These are phyloP conservation scores for Lasioglossum vierecki DNA, from an alignment of 2,888 invertebrate genomes.

Conservation along the genomic window DNA sequence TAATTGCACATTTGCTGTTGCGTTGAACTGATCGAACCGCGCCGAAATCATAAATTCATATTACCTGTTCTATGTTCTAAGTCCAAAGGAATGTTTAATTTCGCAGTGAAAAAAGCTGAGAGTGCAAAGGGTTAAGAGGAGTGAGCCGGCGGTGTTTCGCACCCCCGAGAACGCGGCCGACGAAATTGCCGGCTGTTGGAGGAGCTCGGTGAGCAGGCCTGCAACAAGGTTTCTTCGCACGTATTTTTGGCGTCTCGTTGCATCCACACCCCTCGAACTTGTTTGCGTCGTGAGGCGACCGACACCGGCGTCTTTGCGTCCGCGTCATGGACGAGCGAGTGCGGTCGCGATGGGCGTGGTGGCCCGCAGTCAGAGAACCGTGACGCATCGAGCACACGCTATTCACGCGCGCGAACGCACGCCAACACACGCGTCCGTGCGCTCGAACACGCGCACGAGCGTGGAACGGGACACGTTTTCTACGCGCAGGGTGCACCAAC, in stretches of 20 bases:
- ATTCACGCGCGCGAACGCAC: conserved; percentile 56
- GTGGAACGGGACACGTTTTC: conserved; percentile 67
- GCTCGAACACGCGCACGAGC: conserved; percentile 48
- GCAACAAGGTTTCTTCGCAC: conserved; percentile 32
- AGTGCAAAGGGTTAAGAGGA: conserved; percentile 11
- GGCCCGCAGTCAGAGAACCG: conserved; percentile 72
- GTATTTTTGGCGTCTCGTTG: conserved; percentile 59
- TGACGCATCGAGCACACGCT: conserved; percentile 72
- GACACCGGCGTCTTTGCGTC: conserved; percentile 72
- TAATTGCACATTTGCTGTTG: too few species aligned
- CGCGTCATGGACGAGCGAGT: conserved; percentile 80
- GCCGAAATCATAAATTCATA: too few species aligned
- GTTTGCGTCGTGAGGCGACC: conserved; percentile 33
- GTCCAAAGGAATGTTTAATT: too few species aligned
- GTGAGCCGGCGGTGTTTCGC: background rate
- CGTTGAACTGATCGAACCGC: too few species aligned
- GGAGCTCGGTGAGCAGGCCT: background rate
- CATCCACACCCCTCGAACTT: conserved; percentile 31
- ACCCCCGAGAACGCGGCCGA: background rate
- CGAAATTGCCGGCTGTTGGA: background rate
- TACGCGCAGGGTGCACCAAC: background rate
- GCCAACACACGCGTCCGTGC: conserved; percentile 35
- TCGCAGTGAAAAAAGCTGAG: too few species aligned
- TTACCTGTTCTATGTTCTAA: too few species aligned
- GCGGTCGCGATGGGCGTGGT: conserved; percentile 82